phyloP scores from a whole-genome alignment of 2,888 invertebrate species.

The Rhopalosiphum nymphaeae region DNA sequence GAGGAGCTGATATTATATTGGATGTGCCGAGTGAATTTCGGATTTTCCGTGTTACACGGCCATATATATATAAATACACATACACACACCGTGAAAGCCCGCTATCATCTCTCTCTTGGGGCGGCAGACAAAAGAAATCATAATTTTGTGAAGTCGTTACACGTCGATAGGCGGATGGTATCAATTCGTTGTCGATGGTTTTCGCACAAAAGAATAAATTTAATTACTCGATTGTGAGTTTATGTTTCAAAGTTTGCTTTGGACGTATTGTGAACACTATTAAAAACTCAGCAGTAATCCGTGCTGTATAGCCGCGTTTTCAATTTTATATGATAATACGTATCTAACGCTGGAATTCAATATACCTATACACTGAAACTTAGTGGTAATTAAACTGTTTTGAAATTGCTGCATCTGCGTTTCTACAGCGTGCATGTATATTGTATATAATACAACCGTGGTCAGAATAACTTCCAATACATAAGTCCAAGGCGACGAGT shows the following conservation, averaged over 20 bases:
- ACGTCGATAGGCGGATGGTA: not conserved
- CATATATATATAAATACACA: not conserved
- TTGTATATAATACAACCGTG: not conserved
- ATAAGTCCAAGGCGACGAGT: not conserved
- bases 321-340: not conserved
- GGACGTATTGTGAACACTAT: not conserved
- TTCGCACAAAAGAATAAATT: conserved; percentile 42
- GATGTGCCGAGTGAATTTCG: conserved; percentile 55
- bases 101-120: conserved; percentile 8
- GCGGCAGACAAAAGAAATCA: conserved; percentile 48
- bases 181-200: conserved; percentile 36
- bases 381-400: not conserved
- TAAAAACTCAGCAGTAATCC: not conserved
- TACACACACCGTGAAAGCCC: not conserved
- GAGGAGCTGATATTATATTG: conserved; percentile 37
- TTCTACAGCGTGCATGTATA: not conserved
- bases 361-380: not conserved
- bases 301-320: not conserved
- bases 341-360: not conserved
- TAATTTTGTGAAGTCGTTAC: conserved; percentile 49
- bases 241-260: conserved; percentile 11
- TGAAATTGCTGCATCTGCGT: not conserved
- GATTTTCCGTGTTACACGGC: conserved; percentile 40
- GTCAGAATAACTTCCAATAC: not conserved
- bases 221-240: conserved; percentile 46